Conservation (phyloP, 1,140 invertebrate genomes). For the Pentalonia nigronervosa region DNA sequence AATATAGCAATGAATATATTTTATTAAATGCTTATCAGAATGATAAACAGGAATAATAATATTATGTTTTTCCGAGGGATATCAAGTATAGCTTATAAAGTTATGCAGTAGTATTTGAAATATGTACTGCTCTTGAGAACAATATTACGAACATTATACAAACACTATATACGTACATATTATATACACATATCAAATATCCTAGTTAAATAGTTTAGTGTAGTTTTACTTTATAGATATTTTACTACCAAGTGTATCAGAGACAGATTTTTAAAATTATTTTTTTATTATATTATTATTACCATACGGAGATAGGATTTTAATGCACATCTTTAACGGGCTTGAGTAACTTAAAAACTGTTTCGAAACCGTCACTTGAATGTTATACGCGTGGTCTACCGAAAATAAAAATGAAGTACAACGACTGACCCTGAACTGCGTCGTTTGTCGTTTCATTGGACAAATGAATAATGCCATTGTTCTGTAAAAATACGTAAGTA, state of each 20-base stretch:
- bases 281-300: background rate
- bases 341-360: background rate
- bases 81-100: background rate
- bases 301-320: background rate
- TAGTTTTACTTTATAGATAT: background rate
- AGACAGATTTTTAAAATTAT: background rate
- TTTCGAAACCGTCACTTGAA: background rate
- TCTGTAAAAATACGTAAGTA: background rate
- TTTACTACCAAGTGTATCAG: background rate
- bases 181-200: background rate
- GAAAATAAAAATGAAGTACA: slow-evolving; percentile 17
- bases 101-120: background rate
- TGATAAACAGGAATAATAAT: background rate
- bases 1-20: background rate
- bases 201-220: background rate
- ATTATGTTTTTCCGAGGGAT: background rate
- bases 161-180: background rate
- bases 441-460: background rate
- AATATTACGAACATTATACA: background rate
- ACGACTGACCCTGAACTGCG: slow-evolving; percentile 3
- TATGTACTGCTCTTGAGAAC: background rate
- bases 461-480: background rate
- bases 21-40: background rate
- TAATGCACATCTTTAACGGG: background rate
- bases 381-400: background rate